Evolutionary conservation across 2,888 invertebrate genomes (phyloP).

Genomic region (Lacanobia wlatinum): DNA sequence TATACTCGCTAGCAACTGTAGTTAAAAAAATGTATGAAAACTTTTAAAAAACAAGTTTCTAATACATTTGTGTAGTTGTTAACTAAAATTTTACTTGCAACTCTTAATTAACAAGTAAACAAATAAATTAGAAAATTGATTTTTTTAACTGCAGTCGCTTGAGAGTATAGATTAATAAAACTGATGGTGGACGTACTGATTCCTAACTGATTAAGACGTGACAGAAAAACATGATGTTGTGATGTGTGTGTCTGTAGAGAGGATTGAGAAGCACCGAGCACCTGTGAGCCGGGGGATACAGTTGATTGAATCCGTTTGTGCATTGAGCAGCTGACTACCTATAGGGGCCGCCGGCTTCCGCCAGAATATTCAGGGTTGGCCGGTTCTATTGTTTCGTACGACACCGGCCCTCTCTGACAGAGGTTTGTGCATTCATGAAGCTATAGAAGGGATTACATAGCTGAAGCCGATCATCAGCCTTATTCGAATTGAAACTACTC

Average conservation of each 20-base stretch:
- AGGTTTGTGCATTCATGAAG: neutral
- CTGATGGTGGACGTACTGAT: no score
- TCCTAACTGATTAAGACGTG: no score
- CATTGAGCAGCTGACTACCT: neutral
- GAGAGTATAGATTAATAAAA: no score
- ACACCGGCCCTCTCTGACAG: neutral
- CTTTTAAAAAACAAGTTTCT: no score
- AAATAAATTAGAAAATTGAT: no score
- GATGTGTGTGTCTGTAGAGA: neutral
- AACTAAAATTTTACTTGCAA: no score
- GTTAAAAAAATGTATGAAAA: no score
- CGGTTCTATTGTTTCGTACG: neutral
- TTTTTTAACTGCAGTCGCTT: no score
- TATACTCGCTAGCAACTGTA: no score
- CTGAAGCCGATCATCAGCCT: neutral
- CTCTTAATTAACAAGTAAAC: no score
- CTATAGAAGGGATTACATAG: neutral
- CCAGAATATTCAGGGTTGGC: conserved; percentile 10
- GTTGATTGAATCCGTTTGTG: conserved; percentile 30
- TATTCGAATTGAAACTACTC: neutral
- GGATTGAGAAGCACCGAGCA: neutral
- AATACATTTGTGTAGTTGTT: no score
- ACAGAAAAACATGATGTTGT: conserved; percentile 23
- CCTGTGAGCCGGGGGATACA: conserved; percentile 5
- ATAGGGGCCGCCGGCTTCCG: conserved; percentile 1